Percentiles rank a stretch among this genome's conserved stretches.
Evolutionary conservation across 2,888 invertebrate species (phyloP).

Genomic region (Malachius bipustulatus): DNA sequence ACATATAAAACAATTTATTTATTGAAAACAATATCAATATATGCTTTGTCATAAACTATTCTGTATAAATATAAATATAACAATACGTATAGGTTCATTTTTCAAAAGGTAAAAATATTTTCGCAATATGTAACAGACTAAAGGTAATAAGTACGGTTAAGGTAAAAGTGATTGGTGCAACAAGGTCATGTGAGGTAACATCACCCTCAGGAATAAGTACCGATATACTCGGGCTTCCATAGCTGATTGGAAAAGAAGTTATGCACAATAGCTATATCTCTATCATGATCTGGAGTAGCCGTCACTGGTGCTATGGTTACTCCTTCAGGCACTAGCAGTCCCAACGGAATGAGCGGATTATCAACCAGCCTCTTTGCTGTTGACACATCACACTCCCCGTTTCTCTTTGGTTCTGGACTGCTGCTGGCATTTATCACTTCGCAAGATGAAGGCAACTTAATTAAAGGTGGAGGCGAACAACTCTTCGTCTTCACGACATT

Average conservation of each 20-base stretch:
- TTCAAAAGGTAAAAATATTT: no score
- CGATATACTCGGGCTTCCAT: constrained; percentile 45
- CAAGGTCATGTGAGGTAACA: no score
- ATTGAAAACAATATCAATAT: no score
- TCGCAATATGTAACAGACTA: no score
- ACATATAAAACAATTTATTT: no score
- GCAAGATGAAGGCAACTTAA: constrained; percentile 4
- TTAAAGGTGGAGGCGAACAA: not conserved
- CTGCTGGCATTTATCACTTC: constrained; percentile 9
- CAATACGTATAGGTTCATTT: no score
- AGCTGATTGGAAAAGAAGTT: constrained; percentile 44
- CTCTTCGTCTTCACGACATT: constrained; percentile 10
- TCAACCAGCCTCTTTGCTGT: constrained; percentile 26
- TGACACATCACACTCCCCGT: constrained; percentile 15
- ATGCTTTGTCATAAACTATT: no score
- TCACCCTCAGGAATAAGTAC: constrained; percentile 36
- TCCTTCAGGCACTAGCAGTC: constrained; percentile 37
- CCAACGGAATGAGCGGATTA: constrained; percentile 36
- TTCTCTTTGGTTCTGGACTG: constrained; percentile 20
- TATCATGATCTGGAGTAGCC: constrained; percentile 36
- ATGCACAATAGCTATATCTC: constrained; percentile 41
- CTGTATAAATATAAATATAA: no score
- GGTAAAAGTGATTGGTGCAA: no score
- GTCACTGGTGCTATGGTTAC: constrained; percentile 38
- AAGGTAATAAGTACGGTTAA: no score